phyloP scores from a whole-genome alignment of 1,140 invertebrate genomes.

The Magallana gigas region DNA sequence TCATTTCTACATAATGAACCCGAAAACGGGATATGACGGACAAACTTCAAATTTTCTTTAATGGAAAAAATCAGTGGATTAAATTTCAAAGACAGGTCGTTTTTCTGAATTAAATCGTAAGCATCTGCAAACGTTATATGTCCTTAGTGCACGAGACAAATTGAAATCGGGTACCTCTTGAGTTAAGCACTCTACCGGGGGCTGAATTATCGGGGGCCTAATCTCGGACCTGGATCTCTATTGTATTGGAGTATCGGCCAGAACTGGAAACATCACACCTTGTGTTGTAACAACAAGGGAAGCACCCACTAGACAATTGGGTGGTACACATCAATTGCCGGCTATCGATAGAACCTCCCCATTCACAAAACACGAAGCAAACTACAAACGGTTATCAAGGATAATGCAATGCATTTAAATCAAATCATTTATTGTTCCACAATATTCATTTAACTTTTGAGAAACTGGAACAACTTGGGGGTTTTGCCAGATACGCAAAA shows the following conservation, averaged over 20 bases:
- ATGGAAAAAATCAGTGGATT: slow-evolving; percentile 15
- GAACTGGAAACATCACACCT: neutral
- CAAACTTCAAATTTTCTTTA: slow-evolving; percentile 27
- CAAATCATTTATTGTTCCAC: too few species aligned
- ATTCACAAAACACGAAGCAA: too few species aligned
- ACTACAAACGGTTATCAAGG: too few species aligned
- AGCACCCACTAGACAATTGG: neutral
- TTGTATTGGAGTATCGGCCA: neutral
- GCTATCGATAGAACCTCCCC: too few species aligned
- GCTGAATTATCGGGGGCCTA: neutral
- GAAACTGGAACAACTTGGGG: too few species aligned
- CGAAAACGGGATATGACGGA: neutral
- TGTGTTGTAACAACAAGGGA: neutral
- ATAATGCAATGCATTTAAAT: too few species aligned
- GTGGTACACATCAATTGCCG: neutral
- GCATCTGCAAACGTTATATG: neutral
- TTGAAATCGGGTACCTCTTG: slow-evolving; percentile 21
- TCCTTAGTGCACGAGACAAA: slow-evolving; percentile 1
- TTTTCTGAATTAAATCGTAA: slow-evolving; percentile 4
- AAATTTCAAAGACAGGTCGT: slow-evolving; percentile 10
- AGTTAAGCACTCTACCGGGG: neutral
- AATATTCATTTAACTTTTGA: too few species aligned
- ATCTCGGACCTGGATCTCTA: neutral
- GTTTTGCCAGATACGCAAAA: too few species aligned
- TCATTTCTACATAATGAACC: slow-evolving; percentile 16